These are phyloP conservation scores for Tanypteryx hageni DNA, from an alignment of 2,888 invertebrate genomes.

Conservation along the genomic window DNA sequence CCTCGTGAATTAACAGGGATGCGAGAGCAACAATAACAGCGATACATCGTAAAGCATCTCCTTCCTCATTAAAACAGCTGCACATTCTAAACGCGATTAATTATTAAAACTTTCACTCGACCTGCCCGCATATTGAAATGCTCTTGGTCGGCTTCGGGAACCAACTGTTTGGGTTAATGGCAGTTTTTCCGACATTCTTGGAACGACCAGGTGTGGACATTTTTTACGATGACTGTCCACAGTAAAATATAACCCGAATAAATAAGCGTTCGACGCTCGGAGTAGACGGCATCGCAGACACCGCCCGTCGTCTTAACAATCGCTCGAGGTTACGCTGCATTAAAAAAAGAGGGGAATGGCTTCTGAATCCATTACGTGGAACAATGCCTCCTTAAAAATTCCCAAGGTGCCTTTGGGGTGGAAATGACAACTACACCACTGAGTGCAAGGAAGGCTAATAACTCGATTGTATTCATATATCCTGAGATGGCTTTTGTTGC, in stretches of 20 bases:
- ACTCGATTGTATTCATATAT: not conserved
- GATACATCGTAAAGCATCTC: too few relatives aligned
- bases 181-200: too few relatives aligned
- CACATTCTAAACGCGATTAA: too few relatives aligned
- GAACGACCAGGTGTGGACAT: too few relatives aligned
- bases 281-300: not conserved
- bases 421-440: not conserved
- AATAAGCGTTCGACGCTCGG: slow-evolving; percentile 25
- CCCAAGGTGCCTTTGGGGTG: slow-evolving; percentile 47
- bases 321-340: slow-evolving; percentile 27
- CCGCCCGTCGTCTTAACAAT: slow-evolving; percentile 29
- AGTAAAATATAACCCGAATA: not conserved
- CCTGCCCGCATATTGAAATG: too few relatives aligned
- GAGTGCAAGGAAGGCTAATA: not conserved
- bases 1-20: too few relatives aligned
- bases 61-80: too few relatives aligned
- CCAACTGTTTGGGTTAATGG: too few relatives aligned
- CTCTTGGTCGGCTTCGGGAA: too few relatives aligned
- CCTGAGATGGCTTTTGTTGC: not conserved
- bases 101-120: too few relatives aligned
- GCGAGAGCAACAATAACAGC: too few relatives aligned
- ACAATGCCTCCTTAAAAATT: slow-evolving; percentile 58
- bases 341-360: slow-evolving; percentile 21
- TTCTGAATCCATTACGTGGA: slow-evolving; percentile 52
- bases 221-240: not conserved